Evolutionary conservation across 2,113 vertebrate genomes (phyloP).

Genomic region (Trogon surrucura): DNA sequence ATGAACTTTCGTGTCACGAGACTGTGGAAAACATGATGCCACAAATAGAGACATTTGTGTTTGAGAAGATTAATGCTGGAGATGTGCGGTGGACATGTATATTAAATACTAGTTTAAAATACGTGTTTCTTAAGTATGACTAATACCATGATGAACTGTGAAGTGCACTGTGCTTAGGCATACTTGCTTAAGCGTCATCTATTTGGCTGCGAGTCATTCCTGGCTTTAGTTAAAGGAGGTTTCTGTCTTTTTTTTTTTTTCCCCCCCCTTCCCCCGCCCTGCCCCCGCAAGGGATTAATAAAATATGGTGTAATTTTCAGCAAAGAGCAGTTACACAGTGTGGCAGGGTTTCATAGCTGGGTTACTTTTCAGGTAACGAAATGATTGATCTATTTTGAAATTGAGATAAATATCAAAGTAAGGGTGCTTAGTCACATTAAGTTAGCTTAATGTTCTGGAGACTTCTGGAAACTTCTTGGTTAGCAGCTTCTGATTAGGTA

Average conservation of each 20-base stretch:
- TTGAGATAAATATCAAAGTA: constrained; percentile 24
- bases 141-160: constrained; percentile 43
- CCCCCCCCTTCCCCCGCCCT: neutral
- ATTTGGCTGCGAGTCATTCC: constrained; percentile 35
- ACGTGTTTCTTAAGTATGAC: neutral
- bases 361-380: constrained; percentile 14
- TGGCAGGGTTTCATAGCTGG: constrained; percentile 4
- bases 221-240: constrained; percentile 28
- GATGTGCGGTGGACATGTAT: neutral
- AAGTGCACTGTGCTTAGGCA: constrained; percentile 33
- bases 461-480: constrained; percentile 26
- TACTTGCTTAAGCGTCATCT: constrained; percentile 1
- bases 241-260: constrained; percentile 17
- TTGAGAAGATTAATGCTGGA: neutral
- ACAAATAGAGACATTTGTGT: neutral
- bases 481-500: neutral
- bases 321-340: neutral
- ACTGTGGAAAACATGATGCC: neutral
- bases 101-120: constrained; percentile 9
- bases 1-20: neutral
- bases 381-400: constrained; percentile 53
- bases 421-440: constrained; percentile 28
- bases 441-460: neutral
- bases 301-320: constrained; percentile 33
- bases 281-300: constrained; percentile 15